Evolutionary conservation across 2,888 invertebrate genomes (phyloP), one percentile per base, ranked within the genome.

Genomic region (Lottia scabra): DNA sequence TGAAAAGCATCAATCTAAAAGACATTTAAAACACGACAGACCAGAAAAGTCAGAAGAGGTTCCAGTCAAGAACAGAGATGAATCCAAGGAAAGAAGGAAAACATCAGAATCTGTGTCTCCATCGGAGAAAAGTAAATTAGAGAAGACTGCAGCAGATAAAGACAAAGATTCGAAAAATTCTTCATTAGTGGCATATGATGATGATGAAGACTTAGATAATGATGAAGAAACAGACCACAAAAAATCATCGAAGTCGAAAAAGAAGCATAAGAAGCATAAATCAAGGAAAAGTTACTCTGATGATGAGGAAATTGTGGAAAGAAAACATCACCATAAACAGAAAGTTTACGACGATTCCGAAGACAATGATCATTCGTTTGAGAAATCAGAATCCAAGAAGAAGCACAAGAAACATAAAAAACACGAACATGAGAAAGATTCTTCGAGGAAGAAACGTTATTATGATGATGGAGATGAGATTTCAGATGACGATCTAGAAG

Each of bases 61-160:
- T 38, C 38, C 1, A 2, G 38, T 5, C 10, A 38, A 38, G 30
- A 64, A 65, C 62, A 67, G 69, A 56, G 66, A 72, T 30, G 63
- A 65, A 13, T 68, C 67, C 48, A 67, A 68, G n/a, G 73, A 71
- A 43, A 71, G 73, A 48, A 66, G 56, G 1, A 67, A 43, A n/a
- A 68, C 63, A 27, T 62, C 67, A 19, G 67, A 66, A 12, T 19
- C 56, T 1, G 46, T 30, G 64, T 63, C 63, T n/a, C 26, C 45
- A 64, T 46, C 66, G 45, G 46, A 15, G 26, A 68, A 73, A 65
- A 68, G 30, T 63, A 38, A 30, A 30, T 30, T 5, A 30, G 30
- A 30, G 30, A 30, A 30, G 30, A 30, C 30, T 30, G 2, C 30
- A 30, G 2, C 30, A 2, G 30, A 30, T 2, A 30, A 38, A 38